A percentile compares a stretch with the other conserved stretches of the same genome.
Conservation (phyloP, 2,797 vertebrate species). For the Gymnothorax javanicus region DNA sequence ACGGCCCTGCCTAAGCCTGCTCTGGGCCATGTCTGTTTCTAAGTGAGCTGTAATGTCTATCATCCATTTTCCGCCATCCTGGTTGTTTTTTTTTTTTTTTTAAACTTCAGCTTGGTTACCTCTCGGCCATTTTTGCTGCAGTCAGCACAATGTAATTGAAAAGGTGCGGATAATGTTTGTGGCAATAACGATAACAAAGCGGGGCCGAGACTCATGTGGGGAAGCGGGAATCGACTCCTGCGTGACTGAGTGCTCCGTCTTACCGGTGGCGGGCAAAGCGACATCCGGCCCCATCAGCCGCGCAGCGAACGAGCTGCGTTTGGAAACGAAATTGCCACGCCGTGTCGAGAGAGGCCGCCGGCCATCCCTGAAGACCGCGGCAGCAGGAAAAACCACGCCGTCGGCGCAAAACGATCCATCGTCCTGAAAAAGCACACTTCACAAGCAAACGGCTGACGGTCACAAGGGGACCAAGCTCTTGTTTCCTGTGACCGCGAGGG, state of each 20-base stretch:
- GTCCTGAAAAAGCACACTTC: conserved; percentile 9
- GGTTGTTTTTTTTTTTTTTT: not conserved
- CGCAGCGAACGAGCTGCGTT: conserved; percentile 43
- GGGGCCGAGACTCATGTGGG: conserved; percentile 62
- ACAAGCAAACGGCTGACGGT: not conserved
- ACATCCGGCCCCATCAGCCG: conserved; percentile 10
- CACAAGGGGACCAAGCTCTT: not conserved
- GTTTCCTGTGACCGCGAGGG: not conserved
- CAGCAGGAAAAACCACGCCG: not conserved
- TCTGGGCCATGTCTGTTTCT: not conserved
- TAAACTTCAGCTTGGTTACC: conserved; percentile 58
- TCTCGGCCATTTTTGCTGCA: conserved; percentile 50
- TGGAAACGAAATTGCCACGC: conserved; percentile 28
- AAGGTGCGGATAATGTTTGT: conserved; percentile 68
- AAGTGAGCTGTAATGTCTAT: not conserved
- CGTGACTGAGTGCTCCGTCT: conserved; percentile 67
- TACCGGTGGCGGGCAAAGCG: conserved; percentile 55
- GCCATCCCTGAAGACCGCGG: conserved; percentile 1
- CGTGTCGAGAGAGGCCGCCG: conserved; percentile 1
- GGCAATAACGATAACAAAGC: conserved; percentile 68
- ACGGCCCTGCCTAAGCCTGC: not conserved
- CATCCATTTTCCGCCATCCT: not conserved
- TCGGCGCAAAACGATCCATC: conserved; percentile 4
- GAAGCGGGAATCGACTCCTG: conserved; percentile 57
- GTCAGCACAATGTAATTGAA: conserved; percentile 55